Conservation (phyloP, 2,113 vertebrate genomes). For the Machaerirhynchus nigripectus region DNA sequence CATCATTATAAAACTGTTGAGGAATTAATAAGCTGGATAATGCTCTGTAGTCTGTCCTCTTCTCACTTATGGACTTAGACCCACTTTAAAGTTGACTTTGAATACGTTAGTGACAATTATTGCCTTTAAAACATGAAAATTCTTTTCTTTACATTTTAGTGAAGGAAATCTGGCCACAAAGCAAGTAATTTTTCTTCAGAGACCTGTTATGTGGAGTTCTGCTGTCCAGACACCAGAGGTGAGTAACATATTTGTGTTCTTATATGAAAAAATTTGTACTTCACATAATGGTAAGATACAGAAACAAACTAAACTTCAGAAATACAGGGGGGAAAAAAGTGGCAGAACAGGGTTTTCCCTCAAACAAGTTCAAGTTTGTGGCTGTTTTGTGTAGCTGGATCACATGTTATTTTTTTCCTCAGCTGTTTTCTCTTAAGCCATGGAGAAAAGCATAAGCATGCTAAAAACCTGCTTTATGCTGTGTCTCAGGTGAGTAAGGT, state of each 20-base stretch:
- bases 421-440: background rate
- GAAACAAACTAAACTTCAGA: background rate
- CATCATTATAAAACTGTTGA: background rate
- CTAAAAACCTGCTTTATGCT: background rate
- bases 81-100: background rate
- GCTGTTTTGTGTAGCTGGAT: background rate
- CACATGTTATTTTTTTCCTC: background rate
- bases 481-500: background rate
- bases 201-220: slow-evolving; percentile 77
- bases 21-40: background rate
- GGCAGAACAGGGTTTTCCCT: background rate
- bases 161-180: slow-evolving; percentile 97
- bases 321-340: background rate
- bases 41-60: background rate
- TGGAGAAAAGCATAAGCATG: background rate
- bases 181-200: slow-evolving; percentile 94
- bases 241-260: background rate
- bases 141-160: slow-evolving; percentile 69
- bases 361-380: background rate
- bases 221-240: slow-evolving; percentile 71
- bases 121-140: background rate
- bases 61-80: rapidly evolving
- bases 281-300: background rate
- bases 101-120: background rate
- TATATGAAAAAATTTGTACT: background rate